Percentiles rank a stretch among this genome's conserved stretches.
These are phyloP conservation scores for Andrena minutula DNA, from an alignment of 2,888 invertebrate species.

Conservation along the genomic window DNA sequence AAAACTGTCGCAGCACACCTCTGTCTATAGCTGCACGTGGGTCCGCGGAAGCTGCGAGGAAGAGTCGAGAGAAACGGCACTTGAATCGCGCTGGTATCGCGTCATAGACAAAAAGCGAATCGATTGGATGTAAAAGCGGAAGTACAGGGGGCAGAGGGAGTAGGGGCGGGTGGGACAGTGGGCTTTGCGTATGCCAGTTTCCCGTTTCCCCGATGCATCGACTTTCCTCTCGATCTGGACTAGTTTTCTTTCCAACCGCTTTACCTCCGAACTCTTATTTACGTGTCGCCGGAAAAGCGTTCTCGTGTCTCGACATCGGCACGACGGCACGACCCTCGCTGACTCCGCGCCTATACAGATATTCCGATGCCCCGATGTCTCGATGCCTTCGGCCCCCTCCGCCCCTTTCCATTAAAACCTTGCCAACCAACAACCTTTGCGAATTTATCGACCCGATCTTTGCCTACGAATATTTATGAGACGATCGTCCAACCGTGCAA, in stretches of 20 bases:
- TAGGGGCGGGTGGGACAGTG: background rate
- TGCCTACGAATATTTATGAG: constrained; percentile 74
- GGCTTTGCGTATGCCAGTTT: background rate
- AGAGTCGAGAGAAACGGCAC: background rate
- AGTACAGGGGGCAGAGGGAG: background rate
- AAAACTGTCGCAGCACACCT: too few relatives aligned
- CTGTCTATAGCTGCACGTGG: too few relatives aligned
- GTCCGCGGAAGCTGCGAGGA: too few relatives aligned
- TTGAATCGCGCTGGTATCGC: background rate
- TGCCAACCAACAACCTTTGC: constrained; percentile 70
- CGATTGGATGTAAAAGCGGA: constrained; percentile 14
- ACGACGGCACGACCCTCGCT: constrained; percentile 31
- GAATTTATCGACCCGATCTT: constrained; percentile 75
- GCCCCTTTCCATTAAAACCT: constrained; percentile 72
- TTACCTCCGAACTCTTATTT: constrained; percentile 63
- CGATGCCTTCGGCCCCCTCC: constrained; percentile 15
- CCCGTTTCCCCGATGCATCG: constrained; percentile 34
- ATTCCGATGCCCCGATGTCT: constrained; percentile 27
- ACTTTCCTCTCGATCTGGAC: constrained; percentile 35
- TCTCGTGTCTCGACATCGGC: constrained; percentile 67
- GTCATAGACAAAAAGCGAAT: constrained; percentile 6
- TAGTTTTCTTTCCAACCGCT: constrained; percentile 58
- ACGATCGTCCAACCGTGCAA: constrained; percentile 53
- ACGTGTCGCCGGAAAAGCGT: constrained; percentile 71
- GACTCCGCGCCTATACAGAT: constrained; percentile 48